A percentile compares a stretch with the other conserved stretches of the same genome.
Conservation (phyloP, 2,113 vertebrate species). For the Aptenodytes forsteri region DNA sequence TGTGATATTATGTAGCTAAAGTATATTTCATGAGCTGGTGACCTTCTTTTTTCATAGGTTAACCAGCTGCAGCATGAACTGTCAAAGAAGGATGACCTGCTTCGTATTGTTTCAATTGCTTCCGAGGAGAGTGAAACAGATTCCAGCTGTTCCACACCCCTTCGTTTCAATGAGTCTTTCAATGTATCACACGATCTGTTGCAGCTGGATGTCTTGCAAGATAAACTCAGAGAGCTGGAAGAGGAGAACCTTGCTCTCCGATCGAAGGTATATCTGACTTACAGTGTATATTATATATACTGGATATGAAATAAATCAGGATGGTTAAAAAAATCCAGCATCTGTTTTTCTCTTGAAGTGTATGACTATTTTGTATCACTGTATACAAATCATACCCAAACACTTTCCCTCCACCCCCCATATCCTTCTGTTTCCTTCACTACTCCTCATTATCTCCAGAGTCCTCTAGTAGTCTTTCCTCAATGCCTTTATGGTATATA, state of each 20-base stretch:
- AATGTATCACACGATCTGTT: constrained; percentile 74
- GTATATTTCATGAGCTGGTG: not conserved
- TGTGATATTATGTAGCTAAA: not conserved
- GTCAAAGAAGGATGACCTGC: constrained; percentile 92
- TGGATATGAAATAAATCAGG: not conserved
- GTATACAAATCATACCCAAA: not conserved
- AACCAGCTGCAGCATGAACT: constrained; percentile 96
- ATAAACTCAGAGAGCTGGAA: constrained; percentile 92
- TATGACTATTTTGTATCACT: not conserved
- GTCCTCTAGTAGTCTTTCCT: not conserved
- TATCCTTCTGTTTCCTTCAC: not conserved
- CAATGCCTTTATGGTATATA: not conserved
- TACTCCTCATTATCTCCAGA: not conserved
- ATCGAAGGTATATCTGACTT: constrained; percentile 77
- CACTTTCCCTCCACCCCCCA: not conserved
- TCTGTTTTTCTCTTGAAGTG: not conserved
- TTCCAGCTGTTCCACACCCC: constrained; percentile 88
- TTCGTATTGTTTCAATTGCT: constrained; percentile 90
- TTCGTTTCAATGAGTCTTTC: constrained; percentile 77
- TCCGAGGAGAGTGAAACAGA: constrained; percentile 95
- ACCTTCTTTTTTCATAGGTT: constrained; percentile 75
- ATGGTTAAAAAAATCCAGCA: not conserved
- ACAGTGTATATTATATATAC: rapidly evolving
- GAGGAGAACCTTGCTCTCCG: constrained; percentile 91
- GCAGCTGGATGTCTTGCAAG: constrained; percentile 89